Conservation (phyloP, 2,888 invertebrate genomes). For the Laothoe populi region DNA sequence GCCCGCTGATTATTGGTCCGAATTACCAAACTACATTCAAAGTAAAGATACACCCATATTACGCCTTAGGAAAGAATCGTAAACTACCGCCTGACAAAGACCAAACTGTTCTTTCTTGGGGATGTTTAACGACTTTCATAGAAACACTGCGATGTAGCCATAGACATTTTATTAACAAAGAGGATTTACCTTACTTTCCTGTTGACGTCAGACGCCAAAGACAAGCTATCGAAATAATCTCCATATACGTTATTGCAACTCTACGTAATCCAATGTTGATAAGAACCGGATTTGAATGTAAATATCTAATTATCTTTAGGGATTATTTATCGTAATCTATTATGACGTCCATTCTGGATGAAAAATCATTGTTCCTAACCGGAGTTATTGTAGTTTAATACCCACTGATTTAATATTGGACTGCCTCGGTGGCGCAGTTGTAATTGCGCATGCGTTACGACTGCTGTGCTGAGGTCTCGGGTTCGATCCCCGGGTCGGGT, state of each 20-base stretch:
- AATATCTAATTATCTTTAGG: constrained; percentile 7
- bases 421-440: no score
- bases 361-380: background rate
- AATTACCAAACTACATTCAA: no score
- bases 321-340: constrained; percentile 16
- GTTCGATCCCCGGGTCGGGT: no score
- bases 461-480: no score
- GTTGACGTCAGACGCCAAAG: constrained; percentile 13
- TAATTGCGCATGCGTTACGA: no score
- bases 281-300: constrained; percentile 8
- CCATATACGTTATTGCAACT: background rate
- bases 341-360: background rate
- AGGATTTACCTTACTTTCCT: background rate
- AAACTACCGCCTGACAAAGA: no score
- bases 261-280: background rate
- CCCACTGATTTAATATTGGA: background rate
- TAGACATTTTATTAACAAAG: no score
- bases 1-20: no score
- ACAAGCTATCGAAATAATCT: background rate
- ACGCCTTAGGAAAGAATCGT: no score
- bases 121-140: no score
- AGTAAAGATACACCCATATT: no score
- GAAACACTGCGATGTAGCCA: background rate
- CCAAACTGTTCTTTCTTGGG: no score
- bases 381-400: background rate